These are phyloP conservation scores for Dusona sp. DNA, from an alignment of 2,888 invertebrate genomes.

Conservation along the genomic window DNA sequence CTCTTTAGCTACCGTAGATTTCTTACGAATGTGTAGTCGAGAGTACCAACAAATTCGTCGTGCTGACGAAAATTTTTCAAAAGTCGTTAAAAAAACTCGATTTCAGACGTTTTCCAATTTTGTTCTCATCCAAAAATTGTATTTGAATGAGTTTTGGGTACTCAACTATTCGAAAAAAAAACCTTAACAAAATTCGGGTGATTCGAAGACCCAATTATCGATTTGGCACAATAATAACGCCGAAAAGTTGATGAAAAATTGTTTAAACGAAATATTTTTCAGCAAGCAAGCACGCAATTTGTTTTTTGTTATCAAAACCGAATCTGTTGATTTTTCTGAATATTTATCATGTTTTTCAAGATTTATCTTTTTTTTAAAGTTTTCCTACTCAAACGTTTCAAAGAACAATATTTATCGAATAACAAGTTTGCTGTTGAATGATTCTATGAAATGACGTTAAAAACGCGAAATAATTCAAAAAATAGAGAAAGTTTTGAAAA, in stretches of 20 bases:
- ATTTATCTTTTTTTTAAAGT: too few species aligned
- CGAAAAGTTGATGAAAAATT: neutral
- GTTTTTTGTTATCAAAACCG: neutral
- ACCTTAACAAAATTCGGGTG: neutral
- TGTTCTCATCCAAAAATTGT: neutral
- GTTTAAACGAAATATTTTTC: too few species aligned
- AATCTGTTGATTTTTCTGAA: neutral
- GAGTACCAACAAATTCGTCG: neutral
- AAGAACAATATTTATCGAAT: neutral
- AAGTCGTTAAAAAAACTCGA: neutral
- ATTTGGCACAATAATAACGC: neutral
- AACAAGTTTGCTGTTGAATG: too few species aligned
- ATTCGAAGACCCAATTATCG: neutral
- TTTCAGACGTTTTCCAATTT: neutral
- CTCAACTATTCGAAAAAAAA: neutral
- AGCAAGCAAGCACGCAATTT: neutral
- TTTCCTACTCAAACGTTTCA: neutral
- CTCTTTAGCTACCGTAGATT: slow-evolving; percentile 51
- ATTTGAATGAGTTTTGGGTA: neutral
- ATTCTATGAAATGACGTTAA: too few species aligned
- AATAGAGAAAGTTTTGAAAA: neutral
- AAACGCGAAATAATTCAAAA: too few species aligned
- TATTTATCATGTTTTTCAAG: neutral
- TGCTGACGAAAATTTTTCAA: neutral
- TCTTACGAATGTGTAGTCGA: slow-evolving; percentile 52